Conservation (phyloP, 2,888 invertebrate genomes). For the Nebria salina region DNA sequence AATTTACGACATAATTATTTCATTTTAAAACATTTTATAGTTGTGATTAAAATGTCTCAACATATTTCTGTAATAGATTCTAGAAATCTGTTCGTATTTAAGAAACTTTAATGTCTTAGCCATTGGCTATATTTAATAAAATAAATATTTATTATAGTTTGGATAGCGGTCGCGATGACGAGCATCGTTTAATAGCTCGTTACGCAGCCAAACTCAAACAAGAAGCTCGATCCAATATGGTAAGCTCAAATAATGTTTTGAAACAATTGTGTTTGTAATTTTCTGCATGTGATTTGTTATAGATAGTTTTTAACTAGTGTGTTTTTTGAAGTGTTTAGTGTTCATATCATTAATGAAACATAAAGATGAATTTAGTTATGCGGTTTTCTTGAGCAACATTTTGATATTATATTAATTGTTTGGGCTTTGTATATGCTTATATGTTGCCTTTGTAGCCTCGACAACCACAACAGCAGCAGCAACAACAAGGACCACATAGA, state of each 20-base stretch:
- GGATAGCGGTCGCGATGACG: slow-evolving; percentile 77
- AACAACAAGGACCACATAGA: slow-evolving; percentile 62
- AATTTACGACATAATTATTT: not conserved
- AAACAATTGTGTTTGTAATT: slow-evolving; percentile 27
- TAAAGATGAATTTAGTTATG: not conserved
- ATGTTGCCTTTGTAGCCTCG: slow-evolving; percentile 65
- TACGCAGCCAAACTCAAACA: slow-evolving; percentile 96
- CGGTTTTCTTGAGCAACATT: not conserved
- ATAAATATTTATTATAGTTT: slow-evolving; percentile 53
- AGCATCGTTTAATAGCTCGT: slow-evolving; percentile 94
- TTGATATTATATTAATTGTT: not conserved
- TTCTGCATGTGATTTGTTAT: not conserved
- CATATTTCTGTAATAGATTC: no score
- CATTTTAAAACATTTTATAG: no score
- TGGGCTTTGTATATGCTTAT: slow-evolving; percentile 57
- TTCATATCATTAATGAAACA: not conserved
- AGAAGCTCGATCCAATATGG: slow-evolving; percentile 81
- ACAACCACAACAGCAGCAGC: slow-evolving; percentile 59
- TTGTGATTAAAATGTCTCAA: no score
- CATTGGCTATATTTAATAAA: no score
- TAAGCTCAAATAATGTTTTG: slow-evolving; percentile 53
- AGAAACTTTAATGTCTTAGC: no score
- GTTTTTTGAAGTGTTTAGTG: slow-evolving; percentile 34
- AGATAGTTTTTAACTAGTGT: slow-evolving; percentile 48
- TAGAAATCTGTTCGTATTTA: no score